A percentile compares a stretch with the other conserved stretches of the same genome.
phyloP scores from a whole-genome alignment of 2,888 invertebrate species.

The Monochamus alternatus region DNA sequence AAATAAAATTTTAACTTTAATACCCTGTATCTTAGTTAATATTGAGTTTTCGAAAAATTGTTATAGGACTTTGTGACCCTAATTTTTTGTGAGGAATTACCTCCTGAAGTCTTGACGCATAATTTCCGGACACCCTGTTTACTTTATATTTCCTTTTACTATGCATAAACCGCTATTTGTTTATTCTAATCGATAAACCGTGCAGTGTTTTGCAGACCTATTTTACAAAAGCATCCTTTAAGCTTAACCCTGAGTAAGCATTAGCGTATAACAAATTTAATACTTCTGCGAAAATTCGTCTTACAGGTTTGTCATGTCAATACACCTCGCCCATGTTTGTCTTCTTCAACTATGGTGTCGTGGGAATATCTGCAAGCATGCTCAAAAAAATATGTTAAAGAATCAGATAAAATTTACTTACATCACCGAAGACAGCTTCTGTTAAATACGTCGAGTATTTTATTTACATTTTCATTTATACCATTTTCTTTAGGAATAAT shows the following conservation, averaged over 20 bases:
- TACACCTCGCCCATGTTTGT: constrained; percentile 33
- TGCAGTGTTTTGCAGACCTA: no score
- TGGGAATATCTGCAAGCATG: constrained; percentile 35
- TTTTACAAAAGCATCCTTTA: constrained; percentile 7
- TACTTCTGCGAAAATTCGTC: constrained; percentile 33
- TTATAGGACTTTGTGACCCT: no score
- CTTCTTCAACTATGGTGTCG: constrained; percentile 26
- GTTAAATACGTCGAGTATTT: constrained; percentile 23
- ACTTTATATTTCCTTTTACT: no score
- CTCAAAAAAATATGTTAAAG: constrained; percentile 31
- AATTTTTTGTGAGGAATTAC: no score
- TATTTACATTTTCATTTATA: constrained; percentile 38
- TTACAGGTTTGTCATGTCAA: constrained; percentile 29
- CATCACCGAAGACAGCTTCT: constrained; percentile 30
- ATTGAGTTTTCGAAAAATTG: no score
- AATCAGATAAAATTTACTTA: constrained; percentile 34
- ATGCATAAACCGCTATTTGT: no score
- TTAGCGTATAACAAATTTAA: constrained; percentile 14
- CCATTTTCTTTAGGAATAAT: constrained; percentile 28
- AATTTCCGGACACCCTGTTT: no score
- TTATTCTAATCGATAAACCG: no score
- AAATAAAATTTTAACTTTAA: no score
- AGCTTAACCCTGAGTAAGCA: not conserved
- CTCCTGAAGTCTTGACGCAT: no score
- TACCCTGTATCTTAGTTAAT: no score